phyloP scores from a whole-genome alignment of 2,113 vertebrate species.

The Ovis aries region DNA sequence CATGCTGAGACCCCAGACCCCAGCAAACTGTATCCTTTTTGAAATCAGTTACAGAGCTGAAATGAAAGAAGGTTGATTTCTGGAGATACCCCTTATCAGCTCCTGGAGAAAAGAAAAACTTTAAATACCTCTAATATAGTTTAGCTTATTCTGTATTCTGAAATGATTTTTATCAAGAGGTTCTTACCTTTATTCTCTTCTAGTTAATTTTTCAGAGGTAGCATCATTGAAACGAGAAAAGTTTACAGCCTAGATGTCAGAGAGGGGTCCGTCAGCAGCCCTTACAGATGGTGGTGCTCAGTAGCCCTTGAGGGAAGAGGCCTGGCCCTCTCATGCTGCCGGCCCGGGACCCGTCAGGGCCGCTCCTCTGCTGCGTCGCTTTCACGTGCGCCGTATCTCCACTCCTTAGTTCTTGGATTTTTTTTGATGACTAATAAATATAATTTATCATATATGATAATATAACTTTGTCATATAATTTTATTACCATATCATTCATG shows the following conservation, averaged over 20 bases:
- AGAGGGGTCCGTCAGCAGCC: background rate
- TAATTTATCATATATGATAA: background rate
- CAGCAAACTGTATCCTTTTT: background rate
- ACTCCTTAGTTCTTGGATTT: background rate
- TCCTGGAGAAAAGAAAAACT: background rate
- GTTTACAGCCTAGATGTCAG: background rate
- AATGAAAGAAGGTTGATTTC: background rate
- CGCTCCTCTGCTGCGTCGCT: background rate
- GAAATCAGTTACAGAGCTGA: background rate
- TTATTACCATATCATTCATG: background rate
- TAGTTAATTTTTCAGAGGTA: background rate
- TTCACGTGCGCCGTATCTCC: background rate
- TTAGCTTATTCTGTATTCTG: conserved; percentile 14
- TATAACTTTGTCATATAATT: background rate
- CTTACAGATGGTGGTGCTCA: background rate
- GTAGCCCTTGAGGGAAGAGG: too few species aligned
- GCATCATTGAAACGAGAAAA: background rate
- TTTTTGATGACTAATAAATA: background rate
- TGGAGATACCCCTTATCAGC: background rate
- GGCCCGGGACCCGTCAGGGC: background rate
- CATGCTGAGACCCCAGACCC: background rate
- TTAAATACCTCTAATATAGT: background rate
- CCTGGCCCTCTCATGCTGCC: background rate
- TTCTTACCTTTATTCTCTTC: background rate
- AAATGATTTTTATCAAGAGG: background rate